Conservation (phyloP, 1,140 invertebrate species). For the Bombus polaris region DNA sequence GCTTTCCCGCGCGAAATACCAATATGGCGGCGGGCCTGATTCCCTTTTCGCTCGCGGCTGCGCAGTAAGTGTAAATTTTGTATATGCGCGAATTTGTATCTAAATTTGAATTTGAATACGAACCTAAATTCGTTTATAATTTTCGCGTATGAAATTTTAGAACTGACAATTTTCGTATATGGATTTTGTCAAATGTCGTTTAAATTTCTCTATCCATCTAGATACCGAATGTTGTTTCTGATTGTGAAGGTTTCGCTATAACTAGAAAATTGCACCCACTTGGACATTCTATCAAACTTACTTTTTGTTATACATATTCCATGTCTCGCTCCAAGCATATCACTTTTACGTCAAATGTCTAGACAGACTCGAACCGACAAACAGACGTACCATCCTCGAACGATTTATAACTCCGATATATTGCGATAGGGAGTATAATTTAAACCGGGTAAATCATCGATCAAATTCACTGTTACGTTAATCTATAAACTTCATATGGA, state of each 20-base stretch:
- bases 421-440: not conserved
- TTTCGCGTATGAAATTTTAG: no score
- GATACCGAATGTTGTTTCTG: no score
- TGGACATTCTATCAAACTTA: not conserved
- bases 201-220: no score
- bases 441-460: conserved; percentile 32
- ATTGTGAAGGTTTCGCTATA: no score
- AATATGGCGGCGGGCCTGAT: not conserved
- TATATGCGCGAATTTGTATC: not conserved
- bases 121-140: not conserved
- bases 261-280: not conserved
- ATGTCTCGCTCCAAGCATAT: not conserved
- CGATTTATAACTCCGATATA: not conserved
- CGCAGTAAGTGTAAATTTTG: not conserved
- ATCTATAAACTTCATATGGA: conserved; percentile 7
- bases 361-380: not conserved
- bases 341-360: not conserved
- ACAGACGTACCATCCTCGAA: not conserved
- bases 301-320: not conserved
- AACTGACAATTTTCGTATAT: not conserved
- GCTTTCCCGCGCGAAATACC: not conserved
- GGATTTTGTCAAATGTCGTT: no score
- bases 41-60: not conserved
- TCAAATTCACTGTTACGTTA: not conserved
- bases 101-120: not conserved